Conservation (phyloP, 2,888 invertebrate species). For the Melinopterus prodromus region DNA sequence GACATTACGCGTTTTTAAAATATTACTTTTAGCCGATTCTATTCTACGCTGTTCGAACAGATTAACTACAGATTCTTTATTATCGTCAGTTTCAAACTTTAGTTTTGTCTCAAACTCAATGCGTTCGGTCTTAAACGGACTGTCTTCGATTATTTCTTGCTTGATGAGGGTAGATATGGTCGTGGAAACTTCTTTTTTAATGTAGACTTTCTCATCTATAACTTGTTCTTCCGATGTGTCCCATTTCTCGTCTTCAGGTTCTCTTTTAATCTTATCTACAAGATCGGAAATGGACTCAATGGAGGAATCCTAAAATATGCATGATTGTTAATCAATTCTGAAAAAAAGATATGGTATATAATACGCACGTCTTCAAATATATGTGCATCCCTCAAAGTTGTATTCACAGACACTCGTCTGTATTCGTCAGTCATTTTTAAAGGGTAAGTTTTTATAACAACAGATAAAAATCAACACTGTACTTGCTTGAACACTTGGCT, state of each 20-base stretch:
- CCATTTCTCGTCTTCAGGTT: conserved; percentile 36
- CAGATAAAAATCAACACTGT: not conserved
- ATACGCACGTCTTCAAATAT: conserved; percentile 54
- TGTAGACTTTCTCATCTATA: conserved; percentile 5
- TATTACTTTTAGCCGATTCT: not conserved
- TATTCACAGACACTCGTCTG: conserved; percentile 51
- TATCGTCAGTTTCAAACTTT: conserved; percentile 33
- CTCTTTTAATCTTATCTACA: conserved; percentile 34
- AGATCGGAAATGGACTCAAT: conserved; percentile 39
- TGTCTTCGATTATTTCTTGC: conserved; percentile 19
- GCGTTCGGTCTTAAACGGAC: conserved; percentile 34
- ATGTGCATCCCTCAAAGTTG: conserved; percentile 50
- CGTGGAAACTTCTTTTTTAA: not conserved
- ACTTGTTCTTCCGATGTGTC: not conserved
- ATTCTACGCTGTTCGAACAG: conserved; percentile 8
- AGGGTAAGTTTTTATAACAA: not conserved
- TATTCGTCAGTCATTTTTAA: conserved; percentile 33
- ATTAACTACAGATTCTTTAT: conserved; percentile 7
- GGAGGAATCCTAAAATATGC: conserved; percentile 47
- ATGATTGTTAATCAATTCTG: not conserved
- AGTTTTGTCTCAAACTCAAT: conserved; percentile 35
- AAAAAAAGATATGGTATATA: not conserved
- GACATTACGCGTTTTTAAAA: not conserved
- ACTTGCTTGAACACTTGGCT: not conserved
- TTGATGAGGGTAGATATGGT: conserved; percentile 12